A percentile compares a stretch with the other conserved stretches of the same genome.
Conservation (phyloP, 2,888 invertebrate genomes). For the Ophion obscuratus region DNA sequence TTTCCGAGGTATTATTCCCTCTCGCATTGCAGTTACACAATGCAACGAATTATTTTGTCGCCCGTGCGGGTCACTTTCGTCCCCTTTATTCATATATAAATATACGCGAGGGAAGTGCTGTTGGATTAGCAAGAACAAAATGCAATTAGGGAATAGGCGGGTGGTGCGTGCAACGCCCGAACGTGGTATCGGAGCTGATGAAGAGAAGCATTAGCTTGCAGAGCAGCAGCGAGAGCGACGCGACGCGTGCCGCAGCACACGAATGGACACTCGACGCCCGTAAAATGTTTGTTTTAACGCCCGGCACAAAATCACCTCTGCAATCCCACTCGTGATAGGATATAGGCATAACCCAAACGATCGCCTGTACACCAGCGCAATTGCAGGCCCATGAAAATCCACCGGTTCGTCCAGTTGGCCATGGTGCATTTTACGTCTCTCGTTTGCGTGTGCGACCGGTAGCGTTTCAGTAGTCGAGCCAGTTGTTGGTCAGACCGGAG, state of each 20-base stretch:
- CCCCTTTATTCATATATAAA: slow-evolving; percentile 23
- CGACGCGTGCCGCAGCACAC: slow-evolving; percentile 59
- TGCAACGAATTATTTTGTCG: slow-evolving; percentile 66
- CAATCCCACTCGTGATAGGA: slow-evolving; percentile 40
- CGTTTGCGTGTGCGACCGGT: slow-evolving; percentile 1
- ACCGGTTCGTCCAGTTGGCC: slow-evolving; percentile 14
- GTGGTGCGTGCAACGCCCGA: slow-evolving; percentile 32
- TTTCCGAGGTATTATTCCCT: slow-evolving; percentile 49
- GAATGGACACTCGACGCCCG: slow-evolving; percentile 57
- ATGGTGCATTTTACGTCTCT: slow-evolving; percentile 10
- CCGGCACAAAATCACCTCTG: slow-evolving; percentile 57
- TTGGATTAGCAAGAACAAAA: slow-evolving; percentile 66
- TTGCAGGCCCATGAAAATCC: slow-evolving; percentile 40
- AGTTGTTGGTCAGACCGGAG: slow-evolving; percentile 33
- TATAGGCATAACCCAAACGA: slow-evolving; percentile 41
- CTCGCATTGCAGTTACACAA: slow-evolving; percentile 68
- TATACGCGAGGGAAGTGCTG: neutral
- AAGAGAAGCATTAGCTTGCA: slow-evolving; percentile 43
- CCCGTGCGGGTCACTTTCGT: slow-evolving; percentile 49
- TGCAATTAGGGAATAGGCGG: slow-evolving; percentile 58
- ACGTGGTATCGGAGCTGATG: slow-evolving; percentile 29
- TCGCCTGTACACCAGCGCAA: slow-evolving; percentile 42
- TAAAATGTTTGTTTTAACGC: slow-evolving; percentile 74
- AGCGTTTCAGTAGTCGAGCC: slow-evolving; percentile 47
- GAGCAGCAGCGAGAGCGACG: slow-evolving; percentile 1